Conservation (phyloP, 64 coral and sea anemone genomes). For the Trachythela sp. region DNA sequence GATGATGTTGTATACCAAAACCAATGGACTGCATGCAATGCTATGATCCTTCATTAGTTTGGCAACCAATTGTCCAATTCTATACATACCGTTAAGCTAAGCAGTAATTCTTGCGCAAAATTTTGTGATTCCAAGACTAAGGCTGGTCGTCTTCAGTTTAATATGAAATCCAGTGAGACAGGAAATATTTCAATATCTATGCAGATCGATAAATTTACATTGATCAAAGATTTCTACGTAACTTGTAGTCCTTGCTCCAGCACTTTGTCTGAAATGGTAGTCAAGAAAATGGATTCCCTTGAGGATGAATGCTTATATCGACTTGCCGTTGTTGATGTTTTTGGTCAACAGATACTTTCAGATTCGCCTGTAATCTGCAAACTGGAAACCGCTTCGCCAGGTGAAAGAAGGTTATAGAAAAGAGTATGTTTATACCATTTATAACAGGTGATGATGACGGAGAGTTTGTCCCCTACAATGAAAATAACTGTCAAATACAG, state of each 20-base stretch:
- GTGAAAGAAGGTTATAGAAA: neutral
- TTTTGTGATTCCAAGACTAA: neutral
- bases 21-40: neutral
- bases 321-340: neutral
- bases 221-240: neutral
- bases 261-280: neutral
- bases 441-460: neutral
- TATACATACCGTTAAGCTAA: neutral
- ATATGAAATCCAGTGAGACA: neutral
- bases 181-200: neutral
- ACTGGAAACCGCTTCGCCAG: neutral
- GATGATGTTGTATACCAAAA: neutral
- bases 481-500: neutral
- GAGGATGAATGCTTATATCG: neutral
- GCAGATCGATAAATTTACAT: neutral
- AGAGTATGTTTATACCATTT: neutral
- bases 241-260: neutral
- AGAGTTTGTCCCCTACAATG: neutral
- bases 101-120: neutral
- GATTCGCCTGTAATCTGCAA: neutral
- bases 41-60: neutral
- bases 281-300: neutral
- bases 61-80: neutral
- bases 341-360: neutral
- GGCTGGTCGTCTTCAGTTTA: neutral